These are phyloP conservation scores for Ctenopoma kingsleyae DNA, from an alignment of 2,797 vertebrate genomes.

Conservation along the genomic window DNA sequence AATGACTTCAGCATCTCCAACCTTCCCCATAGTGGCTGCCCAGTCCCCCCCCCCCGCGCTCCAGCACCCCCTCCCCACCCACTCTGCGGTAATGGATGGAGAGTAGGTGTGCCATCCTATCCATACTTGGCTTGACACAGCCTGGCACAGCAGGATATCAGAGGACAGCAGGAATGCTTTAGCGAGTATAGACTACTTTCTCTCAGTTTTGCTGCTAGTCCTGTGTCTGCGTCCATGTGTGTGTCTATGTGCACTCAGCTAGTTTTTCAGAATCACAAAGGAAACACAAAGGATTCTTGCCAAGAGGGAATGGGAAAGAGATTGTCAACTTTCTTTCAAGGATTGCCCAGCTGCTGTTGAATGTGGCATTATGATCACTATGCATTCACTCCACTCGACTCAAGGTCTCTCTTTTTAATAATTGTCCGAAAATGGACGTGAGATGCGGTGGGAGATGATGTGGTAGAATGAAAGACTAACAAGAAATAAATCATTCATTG, in stretches of 20 bases:
- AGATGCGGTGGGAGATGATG: not conserved
- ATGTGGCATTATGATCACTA: not conserved
- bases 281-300: not conserved
- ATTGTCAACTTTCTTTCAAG: not conserved
- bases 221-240: not conserved
- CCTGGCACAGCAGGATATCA: slow-evolving; percentile 34
- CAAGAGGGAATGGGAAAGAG: not conserved
- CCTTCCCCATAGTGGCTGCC: slow-evolving; percentile 54
- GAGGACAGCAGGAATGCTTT: slow-evolving; percentile 31
- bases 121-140: slow-evolving; percentile 59
- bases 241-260: slow-evolving; percentile 1
- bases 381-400: not conserved
- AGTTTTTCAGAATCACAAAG: slow-evolving; percentile 1
- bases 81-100: slow-evolving; percentile 64
- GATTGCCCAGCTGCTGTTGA: not conserved
- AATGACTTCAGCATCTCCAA: slow-evolving; percentile 77
- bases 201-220: slow-evolving; percentile 5
- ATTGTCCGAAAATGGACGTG: not conserved
- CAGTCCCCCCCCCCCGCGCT: slow-evolving; percentile 2
- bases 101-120: slow-evolving; percentile 51
- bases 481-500: not conserved
- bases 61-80: slow-evolving; percentile 18
- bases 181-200: slow-evolving; percentile 19
- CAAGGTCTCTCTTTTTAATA: not conserved
- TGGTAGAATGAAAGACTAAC: not conserved